A percentile compares a stretch with the other conserved stretches of the same genome.
Conservation (phyloP, 1,140 invertebrate genomes). For the Bombus ignitus region DNA sequence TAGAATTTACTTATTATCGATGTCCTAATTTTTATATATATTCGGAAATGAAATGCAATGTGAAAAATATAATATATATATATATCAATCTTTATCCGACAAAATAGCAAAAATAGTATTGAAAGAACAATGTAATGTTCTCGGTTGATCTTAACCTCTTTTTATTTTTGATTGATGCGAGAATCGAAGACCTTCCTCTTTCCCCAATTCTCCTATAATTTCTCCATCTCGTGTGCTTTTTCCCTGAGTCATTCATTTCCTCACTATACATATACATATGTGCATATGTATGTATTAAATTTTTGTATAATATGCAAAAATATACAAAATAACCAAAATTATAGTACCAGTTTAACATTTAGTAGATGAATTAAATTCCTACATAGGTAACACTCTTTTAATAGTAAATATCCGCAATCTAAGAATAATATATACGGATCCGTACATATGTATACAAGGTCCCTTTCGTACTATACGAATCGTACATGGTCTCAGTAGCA, state of each 20-base stretch:
- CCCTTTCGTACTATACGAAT: background rate
- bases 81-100: background rate
- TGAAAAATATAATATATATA: background rate
- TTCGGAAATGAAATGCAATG: background rate
- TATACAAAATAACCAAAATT: background rate
- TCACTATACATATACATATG: too few species aligned
- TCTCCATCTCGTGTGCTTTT: too few species aligned
- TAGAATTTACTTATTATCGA: background rate
- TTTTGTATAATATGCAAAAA: background rate
- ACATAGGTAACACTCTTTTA: too few species aligned
- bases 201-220: background rate
- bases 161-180: background rate
- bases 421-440: background rate
- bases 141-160: background rate
- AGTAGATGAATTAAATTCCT: too few species aligned
- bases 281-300: too few species aligned
- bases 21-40: too few species aligned
- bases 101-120: background rate
- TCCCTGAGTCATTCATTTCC: background rate
- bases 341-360: too few species aligned
- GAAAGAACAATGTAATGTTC: background rate
- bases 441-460: background rate
- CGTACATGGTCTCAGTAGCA: background rate
- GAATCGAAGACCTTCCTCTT: background rate
- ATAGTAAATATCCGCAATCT: too few species aligned